Percentiles rank a stretch among this genome's conserved stretches.
Conservation (phyloP, 2,113 vertebrate species). For the Passer domesticus region DNA sequence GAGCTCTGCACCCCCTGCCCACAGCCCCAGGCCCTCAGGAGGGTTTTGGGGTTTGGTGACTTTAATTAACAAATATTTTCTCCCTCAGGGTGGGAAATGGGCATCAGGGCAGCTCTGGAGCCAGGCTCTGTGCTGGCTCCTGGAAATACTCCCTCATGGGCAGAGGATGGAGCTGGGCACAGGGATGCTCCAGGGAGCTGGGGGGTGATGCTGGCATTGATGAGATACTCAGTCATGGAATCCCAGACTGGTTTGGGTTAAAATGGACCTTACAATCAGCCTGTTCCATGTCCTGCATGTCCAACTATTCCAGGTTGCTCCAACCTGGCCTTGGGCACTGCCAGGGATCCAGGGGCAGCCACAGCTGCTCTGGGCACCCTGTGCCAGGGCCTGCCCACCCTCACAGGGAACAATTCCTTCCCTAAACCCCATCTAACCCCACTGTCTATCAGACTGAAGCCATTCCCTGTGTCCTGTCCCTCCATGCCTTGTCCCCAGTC, state of each 20-base stretch:
- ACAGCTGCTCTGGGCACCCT: not conserved
- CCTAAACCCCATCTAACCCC: too few relatives aligned
- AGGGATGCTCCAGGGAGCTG: rapidly evolving
- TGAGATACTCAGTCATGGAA: not conserved
- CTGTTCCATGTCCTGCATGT: rapidly evolving
- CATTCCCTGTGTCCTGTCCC: not conserved
- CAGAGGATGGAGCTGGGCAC: not conserved
- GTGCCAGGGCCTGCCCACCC: not conserved
- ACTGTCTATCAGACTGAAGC: too few relatives aligned
- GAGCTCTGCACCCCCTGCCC: not conserved
- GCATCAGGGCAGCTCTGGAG: not conserved
- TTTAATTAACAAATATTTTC: not conserved
- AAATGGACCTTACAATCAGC: not conserved
- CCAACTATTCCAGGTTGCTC: not conserved
- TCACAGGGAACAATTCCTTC: not conserved
- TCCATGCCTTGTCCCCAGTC: rapidly evolving
- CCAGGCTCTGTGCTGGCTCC: not conserved
- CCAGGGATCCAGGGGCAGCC: not conserved
- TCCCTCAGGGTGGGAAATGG: not conserved
- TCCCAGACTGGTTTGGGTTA: not conserved
- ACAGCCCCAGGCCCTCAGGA: rapidly evolving
- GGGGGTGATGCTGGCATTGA: not conserved
- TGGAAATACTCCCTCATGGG: not conserved
- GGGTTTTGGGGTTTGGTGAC: not conserved
- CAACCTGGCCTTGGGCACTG: not conserved